Evolutionary conservation across 2,113 vertebrate genomes (phyloP).

Genomic region (Panthera leo): DNA sequence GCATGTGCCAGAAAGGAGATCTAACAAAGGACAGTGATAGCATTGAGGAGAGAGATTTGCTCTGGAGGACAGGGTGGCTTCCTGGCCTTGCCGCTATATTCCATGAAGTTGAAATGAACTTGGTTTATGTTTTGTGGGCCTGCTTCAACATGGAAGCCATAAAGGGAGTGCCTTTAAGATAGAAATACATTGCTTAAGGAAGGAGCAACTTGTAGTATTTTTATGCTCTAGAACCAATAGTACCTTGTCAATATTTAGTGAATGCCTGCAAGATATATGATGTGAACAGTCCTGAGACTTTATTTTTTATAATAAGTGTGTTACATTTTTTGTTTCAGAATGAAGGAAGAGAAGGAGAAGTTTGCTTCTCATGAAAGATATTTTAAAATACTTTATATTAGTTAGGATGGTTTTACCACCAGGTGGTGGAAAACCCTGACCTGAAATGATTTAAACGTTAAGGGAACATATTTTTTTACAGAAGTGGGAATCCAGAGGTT

Average conservation of each 20-base stretch:
- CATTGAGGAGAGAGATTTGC: no score
- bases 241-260: not conserved
- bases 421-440: not conserved
- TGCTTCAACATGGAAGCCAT: not conserved
- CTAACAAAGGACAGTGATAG: not conserved
- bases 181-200: not conserved
- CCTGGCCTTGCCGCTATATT: not conserved
- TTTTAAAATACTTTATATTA: not conserved
- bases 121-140: not conserved
- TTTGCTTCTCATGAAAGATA: not conserved
- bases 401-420: not conserved
- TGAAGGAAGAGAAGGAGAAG: not conserved
- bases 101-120: not conserved
- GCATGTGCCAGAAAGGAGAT: not conserved
- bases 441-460: not conserved
- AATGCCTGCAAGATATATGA: not conserved
- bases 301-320: not conserved
- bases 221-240: not conserved
- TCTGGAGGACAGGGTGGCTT: not conserved
- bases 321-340: not conserved
- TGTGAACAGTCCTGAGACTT: not conserved
- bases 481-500: not conserved
- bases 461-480: not conserved
- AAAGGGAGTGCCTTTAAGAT: not conserved
- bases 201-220: not conserved